Percentiles rank a stretch among this genome's conserved stretches.
These are phyloP conservation scores for Sciaenops ocellatus DNA, from an alignment of 2,797 vertebrate species.

Conservation along the genomic window DNA sequence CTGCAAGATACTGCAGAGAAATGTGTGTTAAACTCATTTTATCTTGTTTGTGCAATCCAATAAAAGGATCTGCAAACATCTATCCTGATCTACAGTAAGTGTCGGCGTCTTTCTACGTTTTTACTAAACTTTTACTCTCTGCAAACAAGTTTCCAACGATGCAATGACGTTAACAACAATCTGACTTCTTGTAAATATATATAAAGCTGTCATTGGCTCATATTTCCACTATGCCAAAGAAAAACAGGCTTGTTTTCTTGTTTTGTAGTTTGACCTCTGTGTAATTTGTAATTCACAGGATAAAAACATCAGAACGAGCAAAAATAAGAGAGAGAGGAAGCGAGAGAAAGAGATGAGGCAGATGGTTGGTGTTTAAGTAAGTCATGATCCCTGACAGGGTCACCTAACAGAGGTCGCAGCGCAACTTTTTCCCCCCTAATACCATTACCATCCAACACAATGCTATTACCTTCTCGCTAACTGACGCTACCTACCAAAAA, in stretches of 20 bases:
- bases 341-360: conserved; percentile 36
- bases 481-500: background rate
- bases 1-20: background rate
- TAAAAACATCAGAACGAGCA: background rate
- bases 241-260: background rate
- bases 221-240: background rate
- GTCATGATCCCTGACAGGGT: conserved; percentile 70
- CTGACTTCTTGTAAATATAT: background rate
- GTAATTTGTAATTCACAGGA: background rate
- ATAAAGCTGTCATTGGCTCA: background rate
- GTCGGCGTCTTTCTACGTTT: conserved; percentile 7
- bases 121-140: background rate
- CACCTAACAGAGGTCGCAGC: conserved; percentile 40
- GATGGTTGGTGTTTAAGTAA: conserved; percentile 74
- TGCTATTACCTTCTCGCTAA: background rate
- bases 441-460: conserved; percentile 44
- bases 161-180: background rate
- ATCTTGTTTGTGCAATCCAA: conserved; percentile 71
- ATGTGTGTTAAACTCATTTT: conserved; percentile 52
- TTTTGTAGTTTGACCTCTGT: background rate
- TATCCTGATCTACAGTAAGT: conserved; percentile 44
- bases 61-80: conserved; percentile 68
- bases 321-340: background rate
- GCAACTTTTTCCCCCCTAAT: conserved; percentile 61
- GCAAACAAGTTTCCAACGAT: background rate